Evolutionary conservation across 2,888 invertebrate genomes (phyloP).

Genomic region (Cerastis rubricosa): DNA sequence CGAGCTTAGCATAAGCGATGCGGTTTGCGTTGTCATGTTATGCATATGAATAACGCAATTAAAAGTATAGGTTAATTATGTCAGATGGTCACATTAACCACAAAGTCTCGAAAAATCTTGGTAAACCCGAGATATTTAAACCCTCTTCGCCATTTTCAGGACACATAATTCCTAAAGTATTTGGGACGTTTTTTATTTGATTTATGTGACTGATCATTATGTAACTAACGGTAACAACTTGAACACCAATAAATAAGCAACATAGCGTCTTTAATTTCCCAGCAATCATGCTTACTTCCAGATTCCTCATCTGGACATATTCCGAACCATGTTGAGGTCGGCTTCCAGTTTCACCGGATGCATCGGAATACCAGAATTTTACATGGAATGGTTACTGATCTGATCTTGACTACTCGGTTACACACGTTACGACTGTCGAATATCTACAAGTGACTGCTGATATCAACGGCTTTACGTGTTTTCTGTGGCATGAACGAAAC

Average conservation of each 20-base stretch:
- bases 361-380: neutral
- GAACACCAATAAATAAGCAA: neutral
- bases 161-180: neutral
- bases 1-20: constrained; percentile 43
- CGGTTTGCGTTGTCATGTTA: constrained; percentile 32
- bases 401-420: too few relatives aligned
- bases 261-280: neutral
- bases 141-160: neutral
- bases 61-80: constrained; percentile 16
- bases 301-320: neutral
- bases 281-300: neutral
- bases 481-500: too few relatives aligned
- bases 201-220: neutral
- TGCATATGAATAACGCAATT: constrained; percentile 53
- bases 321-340: neutral
- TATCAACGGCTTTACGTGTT: neutral
- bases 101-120: neutral
- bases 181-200: neutral
- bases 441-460: neutral
- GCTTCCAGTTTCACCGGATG: neutral
- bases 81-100: neutral
- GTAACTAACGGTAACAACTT: neutral
- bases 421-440: too few relatives aligned
- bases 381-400: neutral
- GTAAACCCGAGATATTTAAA: neutral